Evolutionary conservation across 2,797 vertebrate genomes (phyloP), one percentile per base, ranked within the genome.

Genomic region (Pseudopleuronectes americanus): DNA sequence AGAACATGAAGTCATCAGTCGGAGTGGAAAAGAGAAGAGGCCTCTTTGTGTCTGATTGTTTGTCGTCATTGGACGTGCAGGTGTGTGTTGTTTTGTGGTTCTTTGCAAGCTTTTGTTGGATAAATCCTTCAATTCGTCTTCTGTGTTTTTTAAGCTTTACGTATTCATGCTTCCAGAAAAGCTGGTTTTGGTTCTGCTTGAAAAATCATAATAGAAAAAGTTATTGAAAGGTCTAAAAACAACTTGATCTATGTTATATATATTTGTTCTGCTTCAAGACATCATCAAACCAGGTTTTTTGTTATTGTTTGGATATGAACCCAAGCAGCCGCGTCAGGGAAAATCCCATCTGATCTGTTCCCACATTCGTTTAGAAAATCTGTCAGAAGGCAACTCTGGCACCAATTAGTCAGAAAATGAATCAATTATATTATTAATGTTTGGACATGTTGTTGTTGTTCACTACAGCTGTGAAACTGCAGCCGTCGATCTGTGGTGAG

Each of bases 1-100:
- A 31, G 75, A 53, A 69, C 70, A 70, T 48, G 71, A 74, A 79
- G 81, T 71, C 85, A 74, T 74, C 49, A 60, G 26, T 56, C 8
- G 1, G 48, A 10, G n/a, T 4, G 21, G 71, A 23, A 3, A 45
- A 47, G 22, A 80, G 56, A 51, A 57, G 23, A 78, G 54, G 64
- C 59, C 59, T 67, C 52, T 84, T 62, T 74, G 72, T 66, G 62
- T 76, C 24, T 47, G 57, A 63, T 68, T 43, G 62, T 61, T 64
- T 66, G 21, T 74, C 3, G 45, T 74, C 71, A 57, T 26, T 24
- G 5, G 33, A 4, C 54, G 26, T 57, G n/a, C 74, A 73, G 26
- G 58, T 79, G 62, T 68, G 70, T 58, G 22, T 31, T 17, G 17
- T 12, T 16, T 21, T 4, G 51, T 41, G 33, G 13, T 14, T 26